These are phyloP conservation scores for Notospermus geniculatus DNA, from an alignment of 1,140 invertebrate species.

Conservation along the genomic window DNA sequence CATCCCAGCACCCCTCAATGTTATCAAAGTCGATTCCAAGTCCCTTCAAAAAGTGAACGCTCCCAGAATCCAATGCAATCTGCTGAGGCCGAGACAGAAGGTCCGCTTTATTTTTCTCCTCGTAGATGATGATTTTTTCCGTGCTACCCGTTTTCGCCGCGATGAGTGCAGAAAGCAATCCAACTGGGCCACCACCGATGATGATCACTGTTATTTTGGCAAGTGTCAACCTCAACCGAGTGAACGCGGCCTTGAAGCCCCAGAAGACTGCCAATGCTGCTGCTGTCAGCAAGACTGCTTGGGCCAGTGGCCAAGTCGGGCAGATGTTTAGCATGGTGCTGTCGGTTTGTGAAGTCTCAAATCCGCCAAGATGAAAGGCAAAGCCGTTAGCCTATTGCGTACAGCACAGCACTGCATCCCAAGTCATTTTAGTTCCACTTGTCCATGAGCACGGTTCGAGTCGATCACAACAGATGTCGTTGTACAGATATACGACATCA, in stretches of 20 bases:
- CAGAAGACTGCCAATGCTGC: slow-evolving; percentile 32
- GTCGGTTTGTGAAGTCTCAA: too few relatives aligned
- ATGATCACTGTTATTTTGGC: slow-evolving; percentile 33
- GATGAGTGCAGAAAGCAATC: slow-evolving; percentile 34
- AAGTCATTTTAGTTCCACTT: too few relatives aligned
- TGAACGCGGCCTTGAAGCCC: slow-evolving; percentile 29
- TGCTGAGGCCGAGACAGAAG: slow-evolving; percentile 39
- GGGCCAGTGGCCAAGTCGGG: too few relatives aligned
- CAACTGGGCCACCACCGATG: slow-evolving; percentile 42
- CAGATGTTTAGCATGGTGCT: too few relatives aligned
- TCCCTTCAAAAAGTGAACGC: slow-evolving; percentile 31
- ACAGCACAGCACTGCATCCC: too few relatives aligned
- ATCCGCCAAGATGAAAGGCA: too few relatives aligned
- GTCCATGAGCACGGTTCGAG: too few relatives aligned
- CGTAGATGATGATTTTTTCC: slow-evolving; percentile 34
- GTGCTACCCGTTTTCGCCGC: slow-evolving; percentile 32
- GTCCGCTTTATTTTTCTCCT: slow-evolving; percentile 31
- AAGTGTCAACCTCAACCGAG: slow-evolving; percentile 26
- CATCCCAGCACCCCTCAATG: slow-evolving; percentile 46
- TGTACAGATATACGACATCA: too few relatives aligned
- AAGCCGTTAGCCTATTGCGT: too few relatives aligned
- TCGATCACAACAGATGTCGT: too few relatives aligned
- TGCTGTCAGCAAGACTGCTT: too few relatives aligned
- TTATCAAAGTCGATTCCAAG: slow-evolving; percentile 48
- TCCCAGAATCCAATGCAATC: slow-evolving; percentile 39